Evolutionary conservation across 2,888 invertebrate species (phyloP), one percentile per base, ranked within the genome.

Genomic region (Leucozona laternaria): DNA sequence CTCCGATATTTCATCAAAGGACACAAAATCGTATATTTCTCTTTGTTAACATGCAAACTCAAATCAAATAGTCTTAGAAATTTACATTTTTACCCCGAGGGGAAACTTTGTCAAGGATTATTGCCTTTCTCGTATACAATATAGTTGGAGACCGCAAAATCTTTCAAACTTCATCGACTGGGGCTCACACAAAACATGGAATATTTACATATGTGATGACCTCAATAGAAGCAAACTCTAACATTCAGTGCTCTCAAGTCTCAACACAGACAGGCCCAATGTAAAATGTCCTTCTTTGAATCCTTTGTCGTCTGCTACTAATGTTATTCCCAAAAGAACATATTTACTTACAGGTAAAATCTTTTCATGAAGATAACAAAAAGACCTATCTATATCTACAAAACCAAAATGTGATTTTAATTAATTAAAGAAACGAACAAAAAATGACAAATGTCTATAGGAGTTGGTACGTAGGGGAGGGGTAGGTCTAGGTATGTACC

Each of bases 391-490:
- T 78, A 60, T 83, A 79, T 76, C 79, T 79, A 68, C 66, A 45
- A 20, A 50, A 22, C 72, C 40, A 25, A 85, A 81, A 81, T 81
- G 57, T 70, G 60, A 62, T 81, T 77, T 77, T 81, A 81, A 85
- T 85, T 85, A 81, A 71, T 72, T 85, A 85, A 85, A 77, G 72
- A 43, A 77, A 20, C 40, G 45, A 80, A 66, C 0, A 31, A 45
- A 7, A 48, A 48, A 37, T 6, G 8, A 34, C 48, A 66, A 31
- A 64, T 13, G 13, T 10, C 2, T n/a, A 17, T n/a, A n/a, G n/a
- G n/a, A n/a, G n/a, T n/a, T n/a, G n/a, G n/a, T n/a, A n/a, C n/a
- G n/a, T n/a, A n/a, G n/a, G n/a, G n/a, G n/a, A n/a, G n/a, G n/a
- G 1, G 2, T 17, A 45, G 7, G 8, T 45, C 0, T 7, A 17